Conservation (phyloP, 2,113 vertebrate genomes). For the Myiozetetes cayanensis region DNA sequence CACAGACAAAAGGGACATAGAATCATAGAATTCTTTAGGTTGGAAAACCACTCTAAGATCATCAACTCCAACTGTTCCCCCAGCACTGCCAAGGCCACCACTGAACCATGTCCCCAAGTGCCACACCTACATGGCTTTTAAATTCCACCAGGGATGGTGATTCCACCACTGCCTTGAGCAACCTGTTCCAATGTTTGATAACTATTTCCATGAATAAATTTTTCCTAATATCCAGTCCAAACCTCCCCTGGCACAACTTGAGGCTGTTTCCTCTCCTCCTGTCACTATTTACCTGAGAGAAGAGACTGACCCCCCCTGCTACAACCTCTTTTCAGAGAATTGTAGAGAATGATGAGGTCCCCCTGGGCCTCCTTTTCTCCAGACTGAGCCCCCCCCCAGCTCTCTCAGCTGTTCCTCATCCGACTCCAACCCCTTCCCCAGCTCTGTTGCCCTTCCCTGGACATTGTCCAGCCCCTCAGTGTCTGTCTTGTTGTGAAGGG, state of each 20-base stretch:
- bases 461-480: not conserved
- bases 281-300: not conserved
- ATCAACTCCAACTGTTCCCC: not conserved
- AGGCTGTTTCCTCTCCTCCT: not conserved
- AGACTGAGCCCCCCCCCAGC: fast-evolving
- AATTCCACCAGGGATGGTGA: not conserved
- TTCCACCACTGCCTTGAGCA: not conserved
- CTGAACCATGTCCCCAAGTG: not conserved
- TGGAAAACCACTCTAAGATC: not conserved
- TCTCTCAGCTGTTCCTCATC: not conserved
- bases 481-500: not conserved
- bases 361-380: not conserved
- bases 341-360: not conserved
- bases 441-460: not conserved
- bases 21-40: not conserved
- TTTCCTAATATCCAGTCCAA: not conserved
- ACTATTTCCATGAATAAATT: not conserved
- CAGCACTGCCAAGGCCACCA: not conserved
- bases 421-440: not conserved
- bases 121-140: not conserved
- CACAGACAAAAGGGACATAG: not conserved
- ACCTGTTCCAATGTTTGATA: not conserved
- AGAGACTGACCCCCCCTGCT: too few relatives aligned
- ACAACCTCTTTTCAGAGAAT: not conserved
- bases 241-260: fast-evolving